Evolutionary conservation across 1,140 invertebrate species (phyloP), one percentile per base, ranked within the genome.

Genomic region (Drosophila nebulosa): DNA sequence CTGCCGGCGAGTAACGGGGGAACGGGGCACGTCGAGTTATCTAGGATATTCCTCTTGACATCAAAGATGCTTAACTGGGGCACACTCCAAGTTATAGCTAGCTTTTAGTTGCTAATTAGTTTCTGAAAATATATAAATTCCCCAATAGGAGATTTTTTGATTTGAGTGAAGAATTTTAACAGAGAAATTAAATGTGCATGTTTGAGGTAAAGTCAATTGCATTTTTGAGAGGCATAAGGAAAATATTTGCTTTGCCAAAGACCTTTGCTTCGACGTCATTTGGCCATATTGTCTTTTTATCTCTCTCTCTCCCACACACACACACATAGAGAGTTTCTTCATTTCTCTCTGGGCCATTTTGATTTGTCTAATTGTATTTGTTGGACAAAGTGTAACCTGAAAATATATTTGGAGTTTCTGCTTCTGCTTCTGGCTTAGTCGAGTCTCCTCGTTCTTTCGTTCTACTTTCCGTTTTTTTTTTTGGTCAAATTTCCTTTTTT

Each of bases 341-440:
- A 24, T 14, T 27, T 53, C 51, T 53, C 3, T 14, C 3, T 53
- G n/a, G 26, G 14, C 52, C 24, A 55, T 52, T 55, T 55, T 55
- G 52, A 55, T 55, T 55, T 55, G 26, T 27, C 26, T 55, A 55
- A 55, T 55, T 55, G 52, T 55, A 16, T 55, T 32, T 55, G 52
- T 18, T 26, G 32, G 26, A 14, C 52, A 55, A 55, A 24, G n/a
- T 14, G 14, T 30, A 16, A 55, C 26, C 52, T 46, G 18, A 46
- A 46, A 14, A 46, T 46, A 46, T 46, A 46, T 46, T 46, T 21
- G 39, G 39, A 46, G 39, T 46, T n/a, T n/a, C n/a, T n/a, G n/a
- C n/a, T n/a, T 46, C 39, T 46, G 7, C 9, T 46, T 21, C 39
- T 42, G 36, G 36, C 14, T 39, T 39, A 39, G 36, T 39, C 14